Conservation (phyloP, 2,113 vertebrate species). For the Clarias batrachus region DNA sequence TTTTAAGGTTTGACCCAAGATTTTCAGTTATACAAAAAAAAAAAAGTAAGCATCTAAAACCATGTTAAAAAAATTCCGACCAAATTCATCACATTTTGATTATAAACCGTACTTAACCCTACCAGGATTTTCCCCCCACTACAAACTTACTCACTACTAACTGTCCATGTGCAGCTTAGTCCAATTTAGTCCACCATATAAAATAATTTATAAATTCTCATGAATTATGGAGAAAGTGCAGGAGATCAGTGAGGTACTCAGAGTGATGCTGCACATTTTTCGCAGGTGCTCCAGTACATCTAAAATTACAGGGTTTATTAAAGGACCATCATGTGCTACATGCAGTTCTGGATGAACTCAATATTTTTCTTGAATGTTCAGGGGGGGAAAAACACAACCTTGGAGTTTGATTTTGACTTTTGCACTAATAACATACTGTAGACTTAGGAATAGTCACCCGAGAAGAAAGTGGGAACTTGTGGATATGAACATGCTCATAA, state of each 20-base stretch:
- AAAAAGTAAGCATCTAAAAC: neutral
- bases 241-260: neutral
- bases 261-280: neutral
- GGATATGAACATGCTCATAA: neutral
- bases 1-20: no score
- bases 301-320: constrained; percentile 7
- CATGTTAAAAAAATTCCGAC: neutral
- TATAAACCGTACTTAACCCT: neutral
- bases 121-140: neutral
- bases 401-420: neutral
- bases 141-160: neutral
- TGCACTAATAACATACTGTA: neutral
- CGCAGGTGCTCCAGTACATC: neutral
- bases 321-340: neutral
- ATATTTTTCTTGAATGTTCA: neutral
- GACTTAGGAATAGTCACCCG: neutral
- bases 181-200: neutral
- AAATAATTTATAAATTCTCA: constrained; percentile 2
- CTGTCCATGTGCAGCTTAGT: neutral
- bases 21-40: no score
- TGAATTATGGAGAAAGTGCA: constrained; percentile 3
- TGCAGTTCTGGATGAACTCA: neutral
- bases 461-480: neutral
- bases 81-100: neutral
- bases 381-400: neutral